Evolutionary conservation across 2,113 vertebrate species (phyloP).

Genomic region (Lepus americanus): DNA sequence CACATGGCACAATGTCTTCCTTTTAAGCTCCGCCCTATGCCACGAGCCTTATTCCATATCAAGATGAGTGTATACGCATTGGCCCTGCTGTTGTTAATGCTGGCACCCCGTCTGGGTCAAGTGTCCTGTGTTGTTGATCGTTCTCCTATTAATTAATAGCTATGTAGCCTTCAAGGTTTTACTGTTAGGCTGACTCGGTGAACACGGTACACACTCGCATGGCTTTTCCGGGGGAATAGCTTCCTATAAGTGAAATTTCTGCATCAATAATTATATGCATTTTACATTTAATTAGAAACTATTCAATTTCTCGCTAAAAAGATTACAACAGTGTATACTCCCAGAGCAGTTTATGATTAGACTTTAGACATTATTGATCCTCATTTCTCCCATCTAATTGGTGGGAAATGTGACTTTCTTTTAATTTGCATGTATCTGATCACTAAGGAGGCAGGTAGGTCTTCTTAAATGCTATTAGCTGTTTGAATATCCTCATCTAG

Average conservation of each 20-base stretch:
- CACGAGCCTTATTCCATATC: background rate
- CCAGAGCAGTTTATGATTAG: constrained; percentile 66
- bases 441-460: background rate
- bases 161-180: constrained; percentile 9
- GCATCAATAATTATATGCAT: constrained; percentile 54
- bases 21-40: background rate
- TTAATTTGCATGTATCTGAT: constrained; percentile 38
- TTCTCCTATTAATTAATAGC: constrained; percentile 52
- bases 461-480: constrained; percentile 59
- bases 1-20: background rate
- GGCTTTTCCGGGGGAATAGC: constrained; percentile 37
- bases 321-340: constrained; percentile 59
- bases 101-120: background rate
- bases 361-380: constrained; percentile 60
- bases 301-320: constrained; percentile 64
- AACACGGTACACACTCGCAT: constrained; percentile 33
- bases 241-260: constrained; percentile 57
- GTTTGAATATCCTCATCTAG: constrained; percentile 24
- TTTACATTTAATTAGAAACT: constrained; percentile 74
- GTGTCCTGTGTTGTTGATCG: background rate
- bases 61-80: background rate
- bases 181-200: constrained; percentile 5
- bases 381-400: constrained; percentile 58
- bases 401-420: constrained; percentile 58
- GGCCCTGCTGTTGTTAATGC: background rate